Base-by-base conservation (phyloP, 2,797 vertebrate species). In the Poliocrania exsul region DNA sequence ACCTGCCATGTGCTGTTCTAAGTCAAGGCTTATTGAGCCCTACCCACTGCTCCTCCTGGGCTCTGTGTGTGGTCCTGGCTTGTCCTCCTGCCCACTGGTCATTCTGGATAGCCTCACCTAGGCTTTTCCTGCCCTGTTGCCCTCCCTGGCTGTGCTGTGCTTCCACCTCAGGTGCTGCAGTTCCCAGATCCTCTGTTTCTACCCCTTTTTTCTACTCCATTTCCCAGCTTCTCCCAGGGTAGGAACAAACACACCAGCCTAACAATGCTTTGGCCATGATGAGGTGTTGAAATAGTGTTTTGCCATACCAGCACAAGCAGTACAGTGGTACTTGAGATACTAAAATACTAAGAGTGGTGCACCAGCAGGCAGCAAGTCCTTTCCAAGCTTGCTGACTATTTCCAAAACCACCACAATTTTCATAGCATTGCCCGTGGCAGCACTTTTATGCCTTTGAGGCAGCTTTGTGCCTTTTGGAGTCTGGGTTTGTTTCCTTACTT, bases 231-330 rank as follows among this genome's bases (percentile, higher is more conserved):
- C 9, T 78, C 9, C 81, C 20, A 17, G 9, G 9, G 4, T 11
- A 33, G 35, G 56, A 62, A 17, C 6, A 49, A 66, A 54, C 1
- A 7, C 21, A 77, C 23, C 10, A 51, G 6, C 9, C 13, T 69
- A 47, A 50, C 0, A 0, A 29, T 35, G 15, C 21, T 24, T 4
- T 12, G 21, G 28, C 16, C 9, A 4, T 3, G 26, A 38, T 47
- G 56, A 51, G 20, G 42, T 21, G 33, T 18, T 35, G 42, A 25
- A 47, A 16, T 17, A 25, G 7, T 2, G 5, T 54, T 70, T 84
- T 73, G 9, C 44, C 19, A 6, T 9, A 81, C 72, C 56, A 77
- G 61, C 38, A 38, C 67, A 37, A 20, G 38, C 4, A 9, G 7
- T 58, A 44, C 4, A 28, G 54, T 13, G 16, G 3, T 60, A 19